Base-by-base conservation (phyloP, 2,797 vertebrate species). In the Huso huso region DNA sequence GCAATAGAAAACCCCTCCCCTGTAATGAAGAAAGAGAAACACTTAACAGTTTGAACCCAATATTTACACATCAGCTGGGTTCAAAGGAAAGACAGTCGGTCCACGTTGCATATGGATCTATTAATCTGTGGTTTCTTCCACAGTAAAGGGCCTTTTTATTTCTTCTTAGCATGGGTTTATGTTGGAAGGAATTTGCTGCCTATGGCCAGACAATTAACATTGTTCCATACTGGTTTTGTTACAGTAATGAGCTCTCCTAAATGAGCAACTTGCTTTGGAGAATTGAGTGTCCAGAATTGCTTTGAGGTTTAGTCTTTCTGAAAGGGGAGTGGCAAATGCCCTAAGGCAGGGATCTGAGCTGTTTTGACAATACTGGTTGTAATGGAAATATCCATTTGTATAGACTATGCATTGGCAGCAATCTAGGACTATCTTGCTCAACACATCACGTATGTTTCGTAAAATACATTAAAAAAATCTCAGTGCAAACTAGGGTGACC, bases 401-500 rank as follows among this genome's bases (percentile, higher is more conserved):
- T 37, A 37, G 37, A 37, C 3, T 37, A 37, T 37, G 37, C 37
- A 37, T 37, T 37, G 37, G 37, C 37, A 37, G 5, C 37, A 37
- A 4, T 37, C 37, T 37, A 37, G 37, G 37, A 37, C 37, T 37
- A 37, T 37, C 37, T 37, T 37, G 37, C 37, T 37, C 37, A 37
- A 37, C 5, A 37, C 37, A 86, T 87, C 86, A 83, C 68, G 1
- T n/a, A 8, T 37, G 9, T 68, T 76, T 77, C 74, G 70, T 52
- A 67, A 69, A 74, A 75, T 75, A 75, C 68, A 77, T 75, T 65
- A 67, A 71, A 77, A 77, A 55, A 15, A 72, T 80, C 66, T 49
- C 65, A 68, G 71, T 75, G 77, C 70, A 18, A 18, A 18, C 18
- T 18, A 18, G 18, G 18, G 18, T 18, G 18, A 18, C 18, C 18